Evolutionary conservation across 2,113 vertebrate species (phyloP).

Genomic region (Bubo bubo): DNA sequence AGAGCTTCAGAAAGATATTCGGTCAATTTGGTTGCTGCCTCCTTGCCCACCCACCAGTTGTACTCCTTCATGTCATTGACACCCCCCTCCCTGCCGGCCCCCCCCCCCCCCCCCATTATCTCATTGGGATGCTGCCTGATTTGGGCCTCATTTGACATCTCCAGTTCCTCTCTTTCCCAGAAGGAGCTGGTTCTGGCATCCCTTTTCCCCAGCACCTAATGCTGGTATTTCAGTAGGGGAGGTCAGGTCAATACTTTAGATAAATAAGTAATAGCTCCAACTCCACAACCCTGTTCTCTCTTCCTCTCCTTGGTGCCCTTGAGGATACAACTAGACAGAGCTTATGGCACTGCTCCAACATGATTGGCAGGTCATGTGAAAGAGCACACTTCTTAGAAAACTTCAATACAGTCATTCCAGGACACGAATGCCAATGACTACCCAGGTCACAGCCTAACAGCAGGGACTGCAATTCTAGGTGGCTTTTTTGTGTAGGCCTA

Average conservation of each 20-base stretch:
- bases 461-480: not conserved
- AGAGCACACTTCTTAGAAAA: constrained; percentile 1
- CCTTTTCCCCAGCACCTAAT: not conserved
- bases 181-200: not conserved
- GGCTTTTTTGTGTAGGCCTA: not conserved
- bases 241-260: constrained; percentile 32
- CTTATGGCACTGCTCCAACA: not conserved
- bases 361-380: constrained; percentile 22
- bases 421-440: not conserved
- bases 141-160: not conserved
- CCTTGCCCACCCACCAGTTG: not conserved
- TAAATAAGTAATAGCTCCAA: constrained; percentile 51
- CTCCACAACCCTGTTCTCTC: not conserved
- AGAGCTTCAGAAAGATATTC: not conserved
- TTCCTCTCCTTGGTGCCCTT: not conserved
- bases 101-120: not conserved
- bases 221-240: constrained; percentile 28
- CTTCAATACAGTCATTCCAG: not conserved
- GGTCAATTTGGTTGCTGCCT: not conserved
- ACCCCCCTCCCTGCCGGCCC: no score
- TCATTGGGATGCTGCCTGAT: not conserved
- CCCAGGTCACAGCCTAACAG: not conserved
- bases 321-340: not conserved
- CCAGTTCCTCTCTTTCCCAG: not conserved
- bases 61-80: no score